Base-by-base conservation (phyloP, 2,888 invertebrate species). In the Hartigia nigra region DNA sequence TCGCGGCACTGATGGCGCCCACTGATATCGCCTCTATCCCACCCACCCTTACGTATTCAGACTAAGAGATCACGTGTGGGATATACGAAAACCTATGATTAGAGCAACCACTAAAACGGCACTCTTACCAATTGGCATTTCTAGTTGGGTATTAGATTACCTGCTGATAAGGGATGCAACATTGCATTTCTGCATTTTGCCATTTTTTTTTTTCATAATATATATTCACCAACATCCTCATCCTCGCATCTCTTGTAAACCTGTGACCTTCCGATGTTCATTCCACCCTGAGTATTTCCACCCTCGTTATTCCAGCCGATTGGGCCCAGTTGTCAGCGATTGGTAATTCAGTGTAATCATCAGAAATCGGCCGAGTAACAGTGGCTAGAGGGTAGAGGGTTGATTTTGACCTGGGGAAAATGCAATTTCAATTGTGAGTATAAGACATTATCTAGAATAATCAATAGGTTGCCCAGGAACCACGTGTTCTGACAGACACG, bases 321-420 rank as follows among this genome's bases (percentile, higher is more conserved):
- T 87, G 82, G 82, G 76, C 82, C 78, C 87, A 87, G 87, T 87
- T 85, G 86, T 83, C 85, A 83, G 83, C 84, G 86, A 87, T 87
- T 85, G 86, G 85, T 84, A 86, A 86, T 87, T 82, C 86, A 81
- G 82, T 80, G 81, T 81, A 82, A 81, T 80, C 75, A 77, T 79
- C 79, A 77, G 80, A 75, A 79, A 77, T 77, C 76, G 76, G 77
- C 79, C 69, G 34, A 23, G 70, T 69, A 31, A 76, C 75, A 76
- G 75, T 69, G 75, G 74, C 23, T 14, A 55, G 39, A 23, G 23
- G 9, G 55, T 55, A 55, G 55, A 55, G 55, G 55, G 55, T 55
- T 55, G 55, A 23, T 23, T 23, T 55, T 55, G 55, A 55, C 55
- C 55, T 23, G 55, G 55, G 23, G 23, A 55, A 55, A 55, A 55